These are phyloP conservation scores for Helicolenus hilgendorfi DNA, from an alignment of 2,797 vertebrate species.

Conservation along the genomic window DNA sequence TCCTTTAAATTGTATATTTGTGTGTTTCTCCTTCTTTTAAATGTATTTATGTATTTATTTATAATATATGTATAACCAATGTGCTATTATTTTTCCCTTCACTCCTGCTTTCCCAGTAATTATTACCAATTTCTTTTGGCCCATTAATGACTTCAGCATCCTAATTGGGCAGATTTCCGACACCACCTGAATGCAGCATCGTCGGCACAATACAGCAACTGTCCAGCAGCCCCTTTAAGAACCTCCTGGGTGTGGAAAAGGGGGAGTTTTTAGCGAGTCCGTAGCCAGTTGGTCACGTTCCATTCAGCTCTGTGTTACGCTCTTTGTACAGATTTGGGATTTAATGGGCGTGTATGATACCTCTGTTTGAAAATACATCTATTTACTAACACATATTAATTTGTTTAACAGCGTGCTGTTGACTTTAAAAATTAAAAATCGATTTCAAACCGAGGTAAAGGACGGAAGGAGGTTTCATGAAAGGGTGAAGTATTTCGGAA, in stretches of 20 bases:
- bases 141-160: not conserved
- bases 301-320: slow-evolving; percentile 11
- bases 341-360: not conserved
- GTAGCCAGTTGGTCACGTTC: slow-evolving; percentile 48
- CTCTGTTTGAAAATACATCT: fast-evolving
- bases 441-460: not conserved
- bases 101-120: not conserved
- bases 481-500: slow-evolving; percentile 35
- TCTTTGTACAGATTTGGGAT: not conserved
- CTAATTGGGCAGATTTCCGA: not conserved
- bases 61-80: not conserved
- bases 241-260: slow-evolving; percentile 79
- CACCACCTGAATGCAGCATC: slow-evolving; percentile 7
- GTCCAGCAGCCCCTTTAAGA: slow-evolving; percentile 83
- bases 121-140: not conserved
- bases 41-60: not conserved
- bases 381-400: fast-evolving
- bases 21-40: not conserved
- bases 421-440: fast-evolving
- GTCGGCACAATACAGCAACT: not conserved
- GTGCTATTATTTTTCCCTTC: not conserved
- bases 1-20: not conserved
- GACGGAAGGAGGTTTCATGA: not conserved
- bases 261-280: slow-evolving; percentile 40
- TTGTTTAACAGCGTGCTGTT: fast-evolving